Evolutionary conservation across 2,888 invertebrate genomes (phyloP).

Genomic region (Ceratothoa steindachneri): DNA sequence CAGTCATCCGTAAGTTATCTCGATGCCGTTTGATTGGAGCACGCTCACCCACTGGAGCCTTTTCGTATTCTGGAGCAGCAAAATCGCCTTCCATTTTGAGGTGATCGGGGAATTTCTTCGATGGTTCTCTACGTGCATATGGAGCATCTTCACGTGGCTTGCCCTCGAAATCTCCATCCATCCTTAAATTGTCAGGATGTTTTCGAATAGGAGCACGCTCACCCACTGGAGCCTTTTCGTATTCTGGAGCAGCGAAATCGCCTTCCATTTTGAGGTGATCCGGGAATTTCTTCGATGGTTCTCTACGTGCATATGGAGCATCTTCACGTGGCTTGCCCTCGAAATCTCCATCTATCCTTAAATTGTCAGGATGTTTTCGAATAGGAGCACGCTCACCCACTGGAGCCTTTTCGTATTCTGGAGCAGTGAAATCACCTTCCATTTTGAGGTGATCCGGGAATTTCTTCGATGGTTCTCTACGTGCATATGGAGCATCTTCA

Average conservation of each 20-base stretch:
- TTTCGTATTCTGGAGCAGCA: constrained; percentile 44
- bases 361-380: constrained; percentile 39
- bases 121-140: constrained; percentile 43
- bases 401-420: constrained; percentile 17
- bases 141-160: constrained; percentile 55
- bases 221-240: constrained; percentile 56
- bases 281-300: constrained; percentile 53
- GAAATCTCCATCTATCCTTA: constrained; percentile 28
- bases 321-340: constrained; percentile 44
- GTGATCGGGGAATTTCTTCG: constrained; percentile 52
- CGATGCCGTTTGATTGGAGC: constrained; percentile 49
- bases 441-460: constrained; percentile 33
- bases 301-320: constrained; percentile 54
- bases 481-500: constrained; percentile 44
- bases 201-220: constrained; percentile 57
- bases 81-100: constrained; percentile 41
- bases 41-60: constrained; percentile 54
- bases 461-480: constrained; percentile 23
- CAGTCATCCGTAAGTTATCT: constrained; percentile 59
- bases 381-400: constrained; percentile 32
- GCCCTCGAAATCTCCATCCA: constrained; percentile 62
- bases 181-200: constrained; percentile 58
- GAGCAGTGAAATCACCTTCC: constrained; percentile 25
- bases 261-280: constrained; percentile 52
- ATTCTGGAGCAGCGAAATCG: constrained; percentile 59